phyloP scores from a whole-genome alignment of 2,888 invertebrate species.

The Amaurobius ferox region DNA sequence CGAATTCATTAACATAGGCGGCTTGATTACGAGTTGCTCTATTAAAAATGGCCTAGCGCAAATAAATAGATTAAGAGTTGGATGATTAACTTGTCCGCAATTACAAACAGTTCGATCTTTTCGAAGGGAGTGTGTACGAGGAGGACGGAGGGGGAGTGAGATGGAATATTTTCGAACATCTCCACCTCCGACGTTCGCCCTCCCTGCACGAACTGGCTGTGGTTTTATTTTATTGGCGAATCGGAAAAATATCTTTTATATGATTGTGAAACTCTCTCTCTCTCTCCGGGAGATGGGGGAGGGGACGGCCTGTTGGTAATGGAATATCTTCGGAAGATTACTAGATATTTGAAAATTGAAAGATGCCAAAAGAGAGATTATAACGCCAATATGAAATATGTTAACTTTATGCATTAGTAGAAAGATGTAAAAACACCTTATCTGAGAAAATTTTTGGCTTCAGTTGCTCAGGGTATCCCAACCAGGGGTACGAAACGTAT shows the following conservation, averaged over 20 bases:
- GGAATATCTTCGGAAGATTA: conserved; percentile 66
- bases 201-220: conserved; percentile 24
- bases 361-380: conserved; percentile 45
- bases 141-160: not conserved
- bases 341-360: conserved; percentile 61
- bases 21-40: conserved; percentile 51
- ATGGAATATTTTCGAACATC: conserved; percentile 18
- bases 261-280: conserved; percentile 64
- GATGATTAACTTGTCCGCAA: conserved; percentile 68
- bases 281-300: not conserved
- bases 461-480: too few species aligned
- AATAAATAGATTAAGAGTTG: conserved; percentile 63
- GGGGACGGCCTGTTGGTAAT: conserved; percentile 56
- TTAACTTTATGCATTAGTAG: too few species aligned
- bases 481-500: too few species aligned
- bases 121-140: conserved; percentile 11
- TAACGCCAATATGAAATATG: conserved; percentile 31
- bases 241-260: conserved; percentile 58
- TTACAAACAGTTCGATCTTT: conserved; percentile 70
- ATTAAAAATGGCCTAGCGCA: conserved; percentile 61
- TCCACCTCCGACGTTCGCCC: conserved; percentile 1
- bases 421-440: too few species aligned
- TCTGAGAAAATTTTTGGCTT: too few species aligned
- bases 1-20: conserved; percentile 60
- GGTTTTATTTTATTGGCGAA: conserved; percentile 70